Conservation (phyloP, 2,888 invertebrate species). For the Parasteatoda lunata region DNA sequence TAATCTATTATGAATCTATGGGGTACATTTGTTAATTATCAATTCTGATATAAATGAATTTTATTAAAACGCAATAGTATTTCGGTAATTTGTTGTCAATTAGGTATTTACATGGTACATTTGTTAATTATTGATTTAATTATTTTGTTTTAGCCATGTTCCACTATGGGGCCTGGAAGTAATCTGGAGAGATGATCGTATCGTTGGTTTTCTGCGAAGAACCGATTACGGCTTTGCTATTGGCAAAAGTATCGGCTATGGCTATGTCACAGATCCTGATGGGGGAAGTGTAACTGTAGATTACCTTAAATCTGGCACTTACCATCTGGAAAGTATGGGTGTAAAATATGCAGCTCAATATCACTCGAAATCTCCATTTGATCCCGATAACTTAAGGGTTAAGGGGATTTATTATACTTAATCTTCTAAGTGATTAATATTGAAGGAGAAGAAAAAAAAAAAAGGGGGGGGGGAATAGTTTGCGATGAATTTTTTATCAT, state of each 20-base stretch:
- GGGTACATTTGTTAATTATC: no score
- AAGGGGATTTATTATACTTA: slow-evolving; percentile 77
- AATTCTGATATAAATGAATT: no score
- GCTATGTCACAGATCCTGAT: slow-evolving; percentile 77
- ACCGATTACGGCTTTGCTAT: slow-evolving; percentile 84
- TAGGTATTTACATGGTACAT: no score
- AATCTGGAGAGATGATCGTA: slow-evolving; percentile 80
- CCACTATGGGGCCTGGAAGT: slow-evolving; percentile 91
- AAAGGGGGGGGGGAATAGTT: no score
- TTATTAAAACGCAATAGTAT: no score
- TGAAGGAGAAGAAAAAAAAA: no score
- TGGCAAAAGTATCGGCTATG: slow-evolving; percentile 79
- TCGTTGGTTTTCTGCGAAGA: slow-evolving; percentile 86
- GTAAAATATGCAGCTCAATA: slow-evolving; percentile 82
- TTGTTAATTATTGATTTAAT: no score
- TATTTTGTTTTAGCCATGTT: slow-evolving; percentile 75
- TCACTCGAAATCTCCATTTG: slow-evolving; percentile 86
- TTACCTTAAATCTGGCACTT: slow-evolving; percentile 82
- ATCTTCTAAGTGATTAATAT: no score
- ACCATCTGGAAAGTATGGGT: slow-evolving; percentile 88
- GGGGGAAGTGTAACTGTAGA: slow-evolving; percentile 78
- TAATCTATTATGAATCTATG: no score
- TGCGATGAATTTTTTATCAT: no score
- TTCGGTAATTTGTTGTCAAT: no score
- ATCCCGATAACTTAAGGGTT: slow-evolving; percentile 84